Base-by-base conservation (phyloP, 2,888 invertebrate species). In the Ametastegia equiseti region DNA sequence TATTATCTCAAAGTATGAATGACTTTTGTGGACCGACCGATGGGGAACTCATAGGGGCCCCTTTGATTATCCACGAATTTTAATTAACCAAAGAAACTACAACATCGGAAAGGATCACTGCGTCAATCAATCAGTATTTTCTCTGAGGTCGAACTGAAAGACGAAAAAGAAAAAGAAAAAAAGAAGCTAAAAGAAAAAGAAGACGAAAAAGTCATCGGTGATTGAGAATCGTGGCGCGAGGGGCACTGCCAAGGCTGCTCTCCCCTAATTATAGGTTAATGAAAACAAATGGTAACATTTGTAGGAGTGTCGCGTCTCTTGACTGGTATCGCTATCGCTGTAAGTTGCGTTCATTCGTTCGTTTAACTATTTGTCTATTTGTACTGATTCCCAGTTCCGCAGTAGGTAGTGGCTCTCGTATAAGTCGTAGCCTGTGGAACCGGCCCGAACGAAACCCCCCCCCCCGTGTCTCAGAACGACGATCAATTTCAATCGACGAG, bases 231-330 rank as follows among this genome's bases (percentile, higher is more conserved):
- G 78, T 80, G 81, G 69, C 71, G 77, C 67, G 75, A 71, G 77
- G 47, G 65, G 82, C 77, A 82, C 82, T 81, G 80, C 71, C 82
- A 82, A 50, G 81, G 33, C 63, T 79, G 82, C 83, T n/a, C n/a
- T n/a, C 82, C 85, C 84, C 86, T 88, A 88, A 90, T 90, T 88
- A 88, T 86, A 75, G 69, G 82, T 81, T 89, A 89, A 90, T 88
- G 88, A 86, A 89, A 88, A 90, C 87, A 89, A 88, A 90, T 89
- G 85, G 89, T 85, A 88, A 87, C 86, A 88, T 90, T 86, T 86
- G 87, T 87, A 87, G 81, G 80, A 80, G 83, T 75, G 33, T 71
- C 84, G 84, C 79, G 84, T 84, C 80, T 23, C 78, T 54, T 57
- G 23, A 50, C 81, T 82, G 83, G 81, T 79, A 81, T 82, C 83